Evolutionary conservation across 2,888 invertebrate species (phyloP).

Genomic region (Labia minor): DNA sequence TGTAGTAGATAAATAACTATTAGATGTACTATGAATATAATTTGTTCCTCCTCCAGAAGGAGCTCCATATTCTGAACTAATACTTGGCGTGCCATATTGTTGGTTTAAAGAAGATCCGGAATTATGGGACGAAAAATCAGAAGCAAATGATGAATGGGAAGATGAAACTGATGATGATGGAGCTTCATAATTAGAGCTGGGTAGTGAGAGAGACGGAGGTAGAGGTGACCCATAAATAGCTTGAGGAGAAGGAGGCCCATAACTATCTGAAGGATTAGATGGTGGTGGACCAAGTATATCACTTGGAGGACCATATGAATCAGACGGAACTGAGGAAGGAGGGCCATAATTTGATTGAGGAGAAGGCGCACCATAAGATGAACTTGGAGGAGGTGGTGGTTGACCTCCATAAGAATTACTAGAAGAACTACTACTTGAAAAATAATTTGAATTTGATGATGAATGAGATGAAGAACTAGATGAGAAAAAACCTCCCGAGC

Average conservation of each 20-base stretch:
- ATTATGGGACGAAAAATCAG: neutral
- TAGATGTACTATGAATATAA: neutral
- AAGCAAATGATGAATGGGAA: neutral
- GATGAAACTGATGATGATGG: neutral
- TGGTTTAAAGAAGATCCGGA: slow-evolving; percentile 22
- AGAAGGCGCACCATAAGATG: slow-evolving; percentile 26
- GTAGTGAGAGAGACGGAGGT: slow-evolving; percentile 29
- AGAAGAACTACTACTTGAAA: neutral
- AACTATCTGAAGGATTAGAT: slow-evolving; percentile 18
- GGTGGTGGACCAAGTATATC: slow-evolving; percentile 34
- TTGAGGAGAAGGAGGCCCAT: slow-evolving; percentile 19
- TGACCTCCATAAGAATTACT: neutral
- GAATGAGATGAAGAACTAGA: neutral
- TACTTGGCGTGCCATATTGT: slow-evolving; percentile 26
- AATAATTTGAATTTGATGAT: slow-evolving; percentile 20
- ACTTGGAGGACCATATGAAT: slow-evolving; percentile 22
- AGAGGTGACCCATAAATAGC: neutral
- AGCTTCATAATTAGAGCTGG: slow-evolving; percentile 20
- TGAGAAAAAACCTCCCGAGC: neutral
- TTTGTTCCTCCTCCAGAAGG: slow-evolving; percentile 2
- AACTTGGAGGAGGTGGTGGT: slow-evolving; percentile 17
- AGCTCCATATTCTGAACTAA: slow-evolving; percentile 3
- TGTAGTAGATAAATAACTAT: neutral
- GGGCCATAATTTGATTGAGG: slow-evolving; percentile 20
- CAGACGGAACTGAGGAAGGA: slow-evolving; percentile 25